These are phyloP conservation scores for Gortyna flavago DNA, from an alignment of 2,888 invertebrate species.

Conservation along the genomic window DNA sequence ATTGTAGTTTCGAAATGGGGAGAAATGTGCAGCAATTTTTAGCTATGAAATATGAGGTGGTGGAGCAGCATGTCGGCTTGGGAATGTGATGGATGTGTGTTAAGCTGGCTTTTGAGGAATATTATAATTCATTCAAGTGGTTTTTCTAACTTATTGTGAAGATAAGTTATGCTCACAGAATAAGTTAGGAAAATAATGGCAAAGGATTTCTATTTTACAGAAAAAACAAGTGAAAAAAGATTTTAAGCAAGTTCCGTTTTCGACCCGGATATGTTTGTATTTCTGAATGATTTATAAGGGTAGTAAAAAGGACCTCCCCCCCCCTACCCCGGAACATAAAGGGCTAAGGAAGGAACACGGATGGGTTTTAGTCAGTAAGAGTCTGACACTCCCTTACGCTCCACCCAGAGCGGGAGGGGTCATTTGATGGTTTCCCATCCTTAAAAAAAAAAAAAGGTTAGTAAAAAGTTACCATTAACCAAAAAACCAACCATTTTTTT, in stretches of 20 bases:
- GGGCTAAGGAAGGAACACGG: too few species aligned
- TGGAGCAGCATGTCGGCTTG: conserved; percentile 23
- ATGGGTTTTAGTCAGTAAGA: too few species aligned
- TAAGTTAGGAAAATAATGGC: background rate
- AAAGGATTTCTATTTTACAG: background rate
- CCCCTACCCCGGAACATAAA: too few species aligned
- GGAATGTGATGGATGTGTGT: conserved; percentile 33
- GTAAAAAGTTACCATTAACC: background rate
- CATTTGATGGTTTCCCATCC: too few species aligned
- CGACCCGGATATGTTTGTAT: background rate
- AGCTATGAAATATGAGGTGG: conserved; percentile 46
- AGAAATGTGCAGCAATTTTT: conserved; percentile 34
- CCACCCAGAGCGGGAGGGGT: too few species aligned
- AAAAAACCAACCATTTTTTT: too few species aligned
- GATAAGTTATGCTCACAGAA: background rate
- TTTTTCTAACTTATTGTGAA: background rate
- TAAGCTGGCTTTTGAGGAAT: conserved; percentile 22
- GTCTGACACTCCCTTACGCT: too few species aligned
- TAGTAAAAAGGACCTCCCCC: background rate
- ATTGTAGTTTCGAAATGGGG: conserved; percentile 39
- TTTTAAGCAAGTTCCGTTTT: background rate
- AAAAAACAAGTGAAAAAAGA: background rate
- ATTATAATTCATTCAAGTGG: conserved; percentile 8
- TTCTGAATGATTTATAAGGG: background rate
- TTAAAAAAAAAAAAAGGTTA: too few species aligned